Base-by-base conservation (phyloP, 2,797 vertebrate genomes). In the Ctenopoma multispine region DNA sequence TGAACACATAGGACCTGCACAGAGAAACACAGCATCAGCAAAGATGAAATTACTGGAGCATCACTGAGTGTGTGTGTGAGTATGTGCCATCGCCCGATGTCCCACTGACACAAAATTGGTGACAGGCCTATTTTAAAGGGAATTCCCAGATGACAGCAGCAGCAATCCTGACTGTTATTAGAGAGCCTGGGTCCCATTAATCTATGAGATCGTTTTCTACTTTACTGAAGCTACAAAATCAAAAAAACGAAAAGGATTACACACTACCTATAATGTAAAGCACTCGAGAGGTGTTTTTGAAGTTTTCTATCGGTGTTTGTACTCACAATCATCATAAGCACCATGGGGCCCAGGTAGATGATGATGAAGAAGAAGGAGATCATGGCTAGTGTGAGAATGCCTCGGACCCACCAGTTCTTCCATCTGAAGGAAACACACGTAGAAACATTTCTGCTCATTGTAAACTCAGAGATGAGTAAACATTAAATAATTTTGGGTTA, bases 321-420 rank as follows among this genome's bases (percentile, higher is more conserved):
- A 97, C 97, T 96, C 87, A 99, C 98, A 29, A 99, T 99, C 89
- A 96, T 96, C 97, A 99, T 99, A 69, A 99, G 92, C 88, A 98
- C 97, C 89, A 99, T 96, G 68, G 98, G 98, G 80, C 98, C 98
- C 87, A 99, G 81, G 92, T 99, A 99, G 93, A 99, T 99, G 93
- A 99, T 99, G 87, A 99, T 69, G 94, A 99, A 99, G 94, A 99
- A 99, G 92, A 99, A 99, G 34, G 94, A 95, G 79, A 99, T 99
- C 98, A 99, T 99, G 2, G 97, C 98, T 82, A 99, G 85, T 0
- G 97, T 98, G 68, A 99, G 95, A 91, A 99, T 98, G 66, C 98
- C 97, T 91, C 98, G 93, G 18, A 99, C 95, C 97, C 98, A 99
- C 97, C 97, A 99, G 77, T 99, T 99, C 94, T 93, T 99, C 98